Conservation (phyloP, 2,113 vertebrate genomes). For the Coracopsis vasa region DNA sequence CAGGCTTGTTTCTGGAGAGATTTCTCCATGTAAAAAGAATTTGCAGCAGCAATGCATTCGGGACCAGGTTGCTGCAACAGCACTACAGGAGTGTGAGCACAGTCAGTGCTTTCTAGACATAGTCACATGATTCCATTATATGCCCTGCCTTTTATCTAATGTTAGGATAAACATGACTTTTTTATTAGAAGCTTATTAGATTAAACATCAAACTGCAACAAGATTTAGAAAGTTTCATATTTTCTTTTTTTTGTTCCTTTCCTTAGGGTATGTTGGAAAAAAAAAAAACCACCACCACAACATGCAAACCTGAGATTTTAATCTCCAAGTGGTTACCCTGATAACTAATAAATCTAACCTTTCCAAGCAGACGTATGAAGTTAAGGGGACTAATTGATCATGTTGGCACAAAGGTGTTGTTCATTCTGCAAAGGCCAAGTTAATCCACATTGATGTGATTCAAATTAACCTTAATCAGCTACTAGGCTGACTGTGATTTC, state of each 20-base stretch:
- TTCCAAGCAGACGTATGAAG: slow-evolving; percentile 73
- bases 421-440: slow-evolving; percentile 80
- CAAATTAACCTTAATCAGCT: slow-evolving; percentile 86
- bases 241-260: not conserved
- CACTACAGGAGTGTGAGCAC: not conserved
- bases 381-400: slow-evolving; percentile 82
- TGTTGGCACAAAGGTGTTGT: slow-evolving; percentile 80
- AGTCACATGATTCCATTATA: not conserved
- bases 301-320: slow-evolving; percentile 47
- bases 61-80: not conserved
- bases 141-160: not conserved
- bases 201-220: not conserved
- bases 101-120: not conserved
- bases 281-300: not conserved
- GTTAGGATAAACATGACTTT: not conserved
- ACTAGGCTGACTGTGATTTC: slow-evolving; percentile 75
- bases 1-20: not conserved
- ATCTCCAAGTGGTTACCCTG: slow-evolving; percentile 70
- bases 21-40: not conserved
- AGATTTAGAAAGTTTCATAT: not conserved
- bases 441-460: slow-evolving; percentile 85
- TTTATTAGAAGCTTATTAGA: not conserved
- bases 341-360: slow-evolving; percentile 84
- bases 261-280: not conserved
- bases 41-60: not conserved